Evolutionary conservation across 2,113 vertebrate species (phyloP).

Genomic region (Trachemys scripta): DNA sequence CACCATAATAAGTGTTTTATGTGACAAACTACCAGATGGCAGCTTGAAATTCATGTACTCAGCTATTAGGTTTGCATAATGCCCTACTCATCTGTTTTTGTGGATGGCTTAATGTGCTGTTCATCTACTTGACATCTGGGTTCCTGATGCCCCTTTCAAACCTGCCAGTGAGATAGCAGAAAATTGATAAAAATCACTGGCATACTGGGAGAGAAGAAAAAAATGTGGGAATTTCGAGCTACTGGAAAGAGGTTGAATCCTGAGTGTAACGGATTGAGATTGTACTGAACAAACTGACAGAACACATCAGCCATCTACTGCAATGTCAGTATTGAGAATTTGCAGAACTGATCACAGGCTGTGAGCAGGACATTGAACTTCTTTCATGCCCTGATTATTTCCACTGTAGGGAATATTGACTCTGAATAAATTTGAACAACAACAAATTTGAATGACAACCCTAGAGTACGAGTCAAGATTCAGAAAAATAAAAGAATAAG

Average conservation of each 20-base stretch:
- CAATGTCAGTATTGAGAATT: background rate
- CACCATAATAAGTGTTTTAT: background rate
- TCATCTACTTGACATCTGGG: background rate
- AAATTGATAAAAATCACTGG: background rate
- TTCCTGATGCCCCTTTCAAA: background rate
- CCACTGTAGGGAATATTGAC: background rate
- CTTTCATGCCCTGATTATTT: background rate
- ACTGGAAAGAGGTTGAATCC: background rate
- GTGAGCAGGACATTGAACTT: background rate
- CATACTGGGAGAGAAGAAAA: background rate
- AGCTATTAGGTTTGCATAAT: background rate
- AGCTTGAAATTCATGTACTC: background rate
- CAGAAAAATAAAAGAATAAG: accelerated
- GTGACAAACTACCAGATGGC: constrained; percentile 21
- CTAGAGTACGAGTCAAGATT: background rate
- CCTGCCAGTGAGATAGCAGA: background rate
- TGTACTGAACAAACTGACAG: background rate
- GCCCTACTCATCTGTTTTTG: background rate
- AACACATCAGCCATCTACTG: background rate
- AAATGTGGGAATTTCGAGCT: background rate
- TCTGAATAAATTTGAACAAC: background rate
- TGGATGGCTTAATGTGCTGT: background rate
- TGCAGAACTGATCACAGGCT: background rate
- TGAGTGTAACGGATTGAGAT: background rate
- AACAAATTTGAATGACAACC: too few species aligned